phyloP scores from a whole-genome alignment of 2,797 vertebrate genomes.

The Eutrigla gurnardus region DNA sequence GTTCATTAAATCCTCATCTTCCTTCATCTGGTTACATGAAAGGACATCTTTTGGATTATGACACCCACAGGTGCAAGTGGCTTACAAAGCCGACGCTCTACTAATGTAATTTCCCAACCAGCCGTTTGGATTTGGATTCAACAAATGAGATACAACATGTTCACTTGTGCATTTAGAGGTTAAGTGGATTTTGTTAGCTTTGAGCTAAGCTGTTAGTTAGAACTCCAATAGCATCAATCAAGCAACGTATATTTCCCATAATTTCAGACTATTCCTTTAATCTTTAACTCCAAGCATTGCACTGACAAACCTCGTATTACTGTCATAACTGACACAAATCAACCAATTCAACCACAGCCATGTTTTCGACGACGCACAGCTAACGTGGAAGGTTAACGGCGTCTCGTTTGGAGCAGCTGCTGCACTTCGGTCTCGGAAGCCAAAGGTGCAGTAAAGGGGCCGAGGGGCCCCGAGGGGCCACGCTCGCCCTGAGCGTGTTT shows the following conservation, averaged over 20 bases:
- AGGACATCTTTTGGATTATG: conserved; percentile 1
- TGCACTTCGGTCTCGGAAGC: neutral
- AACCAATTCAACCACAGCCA: neutral
- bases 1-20: neutral
- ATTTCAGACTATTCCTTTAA: neutral
- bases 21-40: neutral
- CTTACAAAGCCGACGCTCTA: conserved; percentile 5
- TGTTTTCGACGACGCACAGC: conserved; percentile 5
- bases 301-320: neutral
- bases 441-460: conserved; percentile 34
- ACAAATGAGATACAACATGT: no score
- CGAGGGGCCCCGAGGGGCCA: conserved; percentile 43
- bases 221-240: no score
- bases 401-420: conserved; percentile 2
- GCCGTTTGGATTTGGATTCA: neutral
- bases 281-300: neutral
- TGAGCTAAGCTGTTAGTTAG: no score
- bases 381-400: no score
- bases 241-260: neutral
- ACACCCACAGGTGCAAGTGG: neutral
- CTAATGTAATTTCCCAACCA: conserved; percentile 22
- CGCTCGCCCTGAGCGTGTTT: conserved; percentile 40
- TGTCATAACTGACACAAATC: neutral
- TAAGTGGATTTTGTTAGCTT: no score
- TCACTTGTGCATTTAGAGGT: no score